Percentiles rank a stretch among this genome's conserved stretches.
Evolutionary conservation across 2,113 vertebrate genomes (phyloP).

Genomic region (Chelonoidis abingdonii): DNA sequence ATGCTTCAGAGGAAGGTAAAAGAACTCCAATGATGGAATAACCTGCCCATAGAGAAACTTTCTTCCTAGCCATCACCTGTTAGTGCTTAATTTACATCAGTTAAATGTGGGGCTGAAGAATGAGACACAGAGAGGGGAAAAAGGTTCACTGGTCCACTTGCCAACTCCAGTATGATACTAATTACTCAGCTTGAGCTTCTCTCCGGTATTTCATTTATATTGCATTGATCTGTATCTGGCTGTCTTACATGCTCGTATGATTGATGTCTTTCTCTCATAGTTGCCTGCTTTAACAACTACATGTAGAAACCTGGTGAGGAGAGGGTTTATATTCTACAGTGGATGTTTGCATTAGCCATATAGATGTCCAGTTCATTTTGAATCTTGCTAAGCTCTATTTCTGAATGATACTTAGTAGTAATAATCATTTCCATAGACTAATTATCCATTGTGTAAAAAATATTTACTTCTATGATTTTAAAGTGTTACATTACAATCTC

Average conservation of each 20-base stretch:
- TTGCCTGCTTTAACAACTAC: background rate
- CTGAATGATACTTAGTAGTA: background rate
- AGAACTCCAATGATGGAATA: background rate
- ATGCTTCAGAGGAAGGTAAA: background rate
- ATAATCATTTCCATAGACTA: background rate
- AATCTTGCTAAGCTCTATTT: background rate
- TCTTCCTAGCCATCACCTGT: background rate
- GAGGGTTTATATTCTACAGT: background rate
- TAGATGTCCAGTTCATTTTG: background rate
- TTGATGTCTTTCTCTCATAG: background rate
- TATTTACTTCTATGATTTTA: background rate
- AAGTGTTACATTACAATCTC: background rate
- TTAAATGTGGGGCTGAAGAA: background rate
- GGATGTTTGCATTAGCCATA: background rate
- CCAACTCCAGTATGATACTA: background rate
- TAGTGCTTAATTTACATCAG: background rate
- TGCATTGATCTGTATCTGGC: background rate
- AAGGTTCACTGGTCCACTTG: background rate
- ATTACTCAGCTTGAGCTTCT: background rate
- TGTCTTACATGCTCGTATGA: background rate
- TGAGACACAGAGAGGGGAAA: background rate
- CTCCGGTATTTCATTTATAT: background rate
- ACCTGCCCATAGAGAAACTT: background rate
- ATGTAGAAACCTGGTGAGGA: no score
- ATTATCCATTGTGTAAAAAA: background rate